These are phyloP conservation scores for Drosophila pseudoobscura DNA, from an alignment of 1,140 invertebrate species.

Conservation along the genomic window DNA sequence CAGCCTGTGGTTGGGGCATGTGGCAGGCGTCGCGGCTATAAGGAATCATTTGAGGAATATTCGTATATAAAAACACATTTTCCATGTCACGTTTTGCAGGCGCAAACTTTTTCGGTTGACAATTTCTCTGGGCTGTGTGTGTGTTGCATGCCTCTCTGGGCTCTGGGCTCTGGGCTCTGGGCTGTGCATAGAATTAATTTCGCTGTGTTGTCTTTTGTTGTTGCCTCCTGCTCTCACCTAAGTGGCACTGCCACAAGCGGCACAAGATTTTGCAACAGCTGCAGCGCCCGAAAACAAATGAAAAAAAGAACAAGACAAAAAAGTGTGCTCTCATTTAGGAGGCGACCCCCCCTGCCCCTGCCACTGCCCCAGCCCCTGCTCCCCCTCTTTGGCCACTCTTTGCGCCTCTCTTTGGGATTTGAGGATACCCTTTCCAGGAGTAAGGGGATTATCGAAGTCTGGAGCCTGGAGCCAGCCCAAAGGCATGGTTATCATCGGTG, in stretches of 20 bases:
- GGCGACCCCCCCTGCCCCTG: background rate
- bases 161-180: constrained; percentile 25
- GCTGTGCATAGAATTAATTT: constrained; percentile 77
- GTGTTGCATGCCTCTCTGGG: constrained; percentile 27
- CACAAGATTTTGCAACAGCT: constrained; percentile 77
- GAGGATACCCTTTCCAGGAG: too few species aligned
- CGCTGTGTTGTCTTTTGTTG: constrained; percentile 75
- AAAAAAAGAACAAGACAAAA: constrained; percentile 50
- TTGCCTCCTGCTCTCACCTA: constrained; percentile 57
- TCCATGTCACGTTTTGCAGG: constrained; percentile 77
- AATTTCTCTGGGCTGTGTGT: constrained; percentile 62
- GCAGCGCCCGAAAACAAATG: constrained; percentile 53
- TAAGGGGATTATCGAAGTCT: too few species aligned
- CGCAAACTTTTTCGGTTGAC: constrained; percentile 65
- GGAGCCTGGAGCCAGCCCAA: too few species aligned
- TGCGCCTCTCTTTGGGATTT: constrained; percentile 23
- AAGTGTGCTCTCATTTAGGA: constrained; percentile 73
- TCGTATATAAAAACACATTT: constrained; percentile 55
- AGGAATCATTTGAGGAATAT: constrained; percentile 3
- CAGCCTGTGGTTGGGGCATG: background rate
- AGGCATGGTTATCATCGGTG: too few species aligned
- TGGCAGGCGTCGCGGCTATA: too few species aligned
- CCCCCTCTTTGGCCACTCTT: constrained; percentile 8
- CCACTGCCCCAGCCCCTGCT: constrained; percentile 17
- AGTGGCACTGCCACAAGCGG: constrained; percentile 73